A percentile compares a stretch with the other conserved stretches of the same genome.
These are phyloP conservation scores for Lysandra bellargus DNA, from an alignment of 2,888 invertebrate genomes.

Conservation along the genomic window DNA sequence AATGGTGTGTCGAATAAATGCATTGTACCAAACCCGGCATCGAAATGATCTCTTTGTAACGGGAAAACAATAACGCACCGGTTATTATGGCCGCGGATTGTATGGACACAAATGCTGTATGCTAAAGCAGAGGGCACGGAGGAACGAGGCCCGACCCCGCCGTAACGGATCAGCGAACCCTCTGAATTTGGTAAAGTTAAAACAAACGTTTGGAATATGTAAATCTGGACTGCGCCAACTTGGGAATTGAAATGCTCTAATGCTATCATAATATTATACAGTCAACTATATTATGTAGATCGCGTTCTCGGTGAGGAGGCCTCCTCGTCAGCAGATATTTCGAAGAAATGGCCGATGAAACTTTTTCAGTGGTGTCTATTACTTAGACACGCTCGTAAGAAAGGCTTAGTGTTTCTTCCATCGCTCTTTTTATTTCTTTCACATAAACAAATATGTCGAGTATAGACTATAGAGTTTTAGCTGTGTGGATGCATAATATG, in stretches of 20 bases:
- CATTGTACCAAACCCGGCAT: constrained; percentile 63
- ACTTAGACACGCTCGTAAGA: constrained; percentile 3
- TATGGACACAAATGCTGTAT: constrained; percentile 30
- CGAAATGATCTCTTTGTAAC: constrained; percentile 67
- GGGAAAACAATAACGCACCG: constrained; percentile 63
- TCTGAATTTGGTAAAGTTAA: constrained; percentile 17
- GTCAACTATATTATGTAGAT: not conserved
- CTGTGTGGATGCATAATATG: not conserved
- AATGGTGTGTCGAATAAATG: constrained; percentile 67
- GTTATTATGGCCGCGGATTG: constrained; percentile 32
- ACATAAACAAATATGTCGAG: too few species aligned
- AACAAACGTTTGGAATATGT: not conserved
- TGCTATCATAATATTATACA: not conserved
- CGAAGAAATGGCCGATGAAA: not conserved
- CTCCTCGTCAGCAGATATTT: not conserved
- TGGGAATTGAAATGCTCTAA: not conserved
- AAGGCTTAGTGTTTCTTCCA: constrained; percentile 5
- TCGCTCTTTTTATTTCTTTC: not conserved
- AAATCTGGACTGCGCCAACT: constrained; percentile 11
- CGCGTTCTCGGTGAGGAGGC: not conserved
- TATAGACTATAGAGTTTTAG: not conserved
- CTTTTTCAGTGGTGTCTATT: not conserved
- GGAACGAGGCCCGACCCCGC: constrained; percentile 7
- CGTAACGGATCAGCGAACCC: constrained; percentile 15
- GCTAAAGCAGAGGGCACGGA: constrained; percentile 5